Base-by-base conservation (phyloP, 2,888 invertebrate species). In the Torymus auratus region DNA sequence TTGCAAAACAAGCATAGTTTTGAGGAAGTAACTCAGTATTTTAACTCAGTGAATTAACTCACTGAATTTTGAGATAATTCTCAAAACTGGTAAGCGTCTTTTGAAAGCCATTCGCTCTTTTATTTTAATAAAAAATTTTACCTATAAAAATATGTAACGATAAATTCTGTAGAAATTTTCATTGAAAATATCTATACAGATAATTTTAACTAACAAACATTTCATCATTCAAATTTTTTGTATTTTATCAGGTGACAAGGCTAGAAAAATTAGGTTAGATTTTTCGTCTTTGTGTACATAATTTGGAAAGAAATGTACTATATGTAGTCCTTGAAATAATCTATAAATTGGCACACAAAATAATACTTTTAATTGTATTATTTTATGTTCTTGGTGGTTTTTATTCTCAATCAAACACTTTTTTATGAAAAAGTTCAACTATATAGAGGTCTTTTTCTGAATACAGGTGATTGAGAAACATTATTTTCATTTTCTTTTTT, bases 71-170 rank as follows among this genome's bases (percentile, higher is more conserved):
- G 64, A 71, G 11, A 60, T 20, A 58, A 52, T 70, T 67, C 15
- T 11, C 15, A 15, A 69, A 78, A 76, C 15, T 20, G 61, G 7
- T 62, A 23, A 50, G n/a, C 23, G 17, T 83, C 68, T 81, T 82
- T 84, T 72, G 79, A 28, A 76, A 85, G 58, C 50, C 84, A 73
- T 41, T 76, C 82, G 82, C 84, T 23, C 80, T 68, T 68, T 64
- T 75, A 17, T 52, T 70, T 23, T 17, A 15, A 58, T 60, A 60
- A 23, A 41, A 28, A 4, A 58, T 53, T 58, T 52, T 17, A 53
- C 81, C 70, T 82, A 82, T 75, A 80, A 76, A 84, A 84, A 83
- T 85, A 86, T 80, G 86, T 88, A 87, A 88, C 87, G 87, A 86
- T 85, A 83, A 83, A 84, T 86, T 85, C 71, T 84, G 84, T 84